Percentiles rank a stretch among this genome's conserved stretches.
Evolutionary conservation across 2,888 invertebrate species (phyloP).

Genomic region (Dynastes maya): DNA sequence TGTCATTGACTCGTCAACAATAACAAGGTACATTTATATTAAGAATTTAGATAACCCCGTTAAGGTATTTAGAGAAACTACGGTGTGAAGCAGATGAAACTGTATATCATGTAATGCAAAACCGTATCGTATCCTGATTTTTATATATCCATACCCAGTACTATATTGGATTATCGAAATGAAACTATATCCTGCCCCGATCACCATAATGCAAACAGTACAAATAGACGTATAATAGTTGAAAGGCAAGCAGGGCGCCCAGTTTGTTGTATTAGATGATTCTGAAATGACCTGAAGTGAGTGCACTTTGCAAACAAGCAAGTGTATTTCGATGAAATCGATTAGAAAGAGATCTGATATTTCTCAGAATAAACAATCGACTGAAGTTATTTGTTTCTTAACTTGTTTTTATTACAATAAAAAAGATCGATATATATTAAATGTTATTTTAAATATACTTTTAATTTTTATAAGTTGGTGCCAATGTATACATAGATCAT

Average conservation of each 20-base stretch:
- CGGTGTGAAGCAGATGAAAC: slow-evolving; percentile 62
- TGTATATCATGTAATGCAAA: background rate
- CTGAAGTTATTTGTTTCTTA: slow-evolving; percentile 20
- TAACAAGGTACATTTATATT: slow-evolving; percentile 68
- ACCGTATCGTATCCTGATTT: slow-evolving; percentile 11
- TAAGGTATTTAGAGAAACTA: slow-evolving; percentile 69
- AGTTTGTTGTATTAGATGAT: slow-evolving; percentile 1
- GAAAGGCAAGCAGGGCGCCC: background rate
- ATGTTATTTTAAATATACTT: background rate
- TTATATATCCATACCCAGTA: background rate
- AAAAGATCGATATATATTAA: background rate
- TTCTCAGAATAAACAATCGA: slow-evolving; percentile 5
- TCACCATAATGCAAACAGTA: slow-evolving; percentile 12
- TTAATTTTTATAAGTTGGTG: slow-evolving; percentile 28
- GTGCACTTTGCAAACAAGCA: background rate
- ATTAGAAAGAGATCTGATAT: slow-evolving; percentile 10
- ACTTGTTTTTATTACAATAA: background rate
- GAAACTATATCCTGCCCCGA: background rate
- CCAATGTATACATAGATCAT: slow-evolving; percentile 23
- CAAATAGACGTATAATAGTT: background rate
- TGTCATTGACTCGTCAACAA: slow-evolving; percentile 62
- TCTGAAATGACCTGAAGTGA: background rate
- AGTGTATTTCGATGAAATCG: background rate
- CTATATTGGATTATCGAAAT: background rate
- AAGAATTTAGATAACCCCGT: slow-evolving; percentile 68